Conservation (phyloP, 2,888 invertebrate genomes). For the Coenonympha arcania region DNA sequence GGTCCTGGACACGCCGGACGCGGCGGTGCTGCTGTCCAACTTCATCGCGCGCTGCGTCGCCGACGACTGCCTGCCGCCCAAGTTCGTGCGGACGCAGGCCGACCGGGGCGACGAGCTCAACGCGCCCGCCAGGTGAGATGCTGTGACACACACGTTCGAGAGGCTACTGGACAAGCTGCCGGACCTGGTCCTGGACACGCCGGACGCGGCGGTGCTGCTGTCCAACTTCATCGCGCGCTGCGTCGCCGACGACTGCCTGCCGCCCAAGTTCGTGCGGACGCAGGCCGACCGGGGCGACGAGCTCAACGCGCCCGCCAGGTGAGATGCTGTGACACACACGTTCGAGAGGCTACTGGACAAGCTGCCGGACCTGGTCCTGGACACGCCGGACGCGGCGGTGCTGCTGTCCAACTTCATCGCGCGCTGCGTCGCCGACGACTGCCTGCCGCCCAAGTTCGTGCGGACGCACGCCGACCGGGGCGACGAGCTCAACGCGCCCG, state of each 20-base stretch:
- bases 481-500: slow-evolving; percentile 37
- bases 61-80: slow-evolving; percentile 93
- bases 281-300: slow-evolving; percentile 47
- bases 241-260: slow-evolving; percentile 93
- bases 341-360: no score
- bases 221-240: slow-evolving; percentile 94
- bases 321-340: no score
- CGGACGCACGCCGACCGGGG: slow-evolving; percentile 62
- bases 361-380: slow-evolving; percentile 87
- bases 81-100: slow-evolving; percentile 79
- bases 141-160: no score
- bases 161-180: slow-evolving; percentile 84
- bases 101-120: slow-evolving; percentile 33
- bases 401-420: slow-evolving; percentile 93
- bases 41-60: slow-evolving; percentile 94
- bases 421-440: slow-evolving; percentile 93
- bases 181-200: slow-evolving; percentile 90
- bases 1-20: slow-evolving; percentile 91
- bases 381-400: slow-evolving; percentile 90
- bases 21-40: slow-evolving; percentile 86
- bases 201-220: slow-evolving; percentile 86
- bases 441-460: slow-evolving; percentile 89
- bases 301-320: slow-evolving; percentile 50
- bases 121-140: slow-evolving; percentile 47
- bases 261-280: slow-evolving; percentile 84